Evolutionary conservation across 2,888 invertebrate genomes (phyloP), one percentile per base, ranked within the genome.

Genomic region (Apotomis turbidana): DNA sequence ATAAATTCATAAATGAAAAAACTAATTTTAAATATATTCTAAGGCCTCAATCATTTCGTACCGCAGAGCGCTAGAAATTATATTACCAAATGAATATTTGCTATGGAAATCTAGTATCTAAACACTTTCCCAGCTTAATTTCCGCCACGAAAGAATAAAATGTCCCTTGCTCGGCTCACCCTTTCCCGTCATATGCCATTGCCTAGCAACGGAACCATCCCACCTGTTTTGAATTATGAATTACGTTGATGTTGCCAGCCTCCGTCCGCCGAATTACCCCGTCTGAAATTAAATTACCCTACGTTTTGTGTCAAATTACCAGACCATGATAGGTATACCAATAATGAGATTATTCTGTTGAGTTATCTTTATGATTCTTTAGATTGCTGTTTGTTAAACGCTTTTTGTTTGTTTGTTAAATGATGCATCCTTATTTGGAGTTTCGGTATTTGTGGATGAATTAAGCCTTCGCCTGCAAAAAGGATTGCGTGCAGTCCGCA

Each of bases 211-310:
- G 68, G 9, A 72, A 44, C 68, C 68, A 63, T 67, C 61, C 80
- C 78, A 84, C 84, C 81, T 83, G 81, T 81, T 81, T 79, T 85
- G 83, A 85, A 85, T 85, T 83, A 84, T 82, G 77, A 82, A 79
- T 80, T 74, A 79, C 80, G 76, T 74, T 73, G 73, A 75, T 76
- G 76, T 80, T 75, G 74, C 76, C 60, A 60, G 66, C 70, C 61
- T 72, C 70, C 70, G 66, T 74, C 77, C 74, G 68, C 74, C 27
- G 78, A 78, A 80, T 83, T 80, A 70, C 70, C 73, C 74, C 61
- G 69, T 68, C 75, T 70, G 70, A 69, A 79, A 82, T 81, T 79
- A 78, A 83, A 83, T 83, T 77, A 78, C 76, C 73, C 75, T 74
- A 69, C 76, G 76, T 77, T 77, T 76, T 76, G 71, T 79, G 79